A percentile compares a stretch with the other conserved stretches of the same genome.
phyloP scores from a whole-genome alignment of 2,888 invertebrate species.

The Latheticus oryzae region DNA sequence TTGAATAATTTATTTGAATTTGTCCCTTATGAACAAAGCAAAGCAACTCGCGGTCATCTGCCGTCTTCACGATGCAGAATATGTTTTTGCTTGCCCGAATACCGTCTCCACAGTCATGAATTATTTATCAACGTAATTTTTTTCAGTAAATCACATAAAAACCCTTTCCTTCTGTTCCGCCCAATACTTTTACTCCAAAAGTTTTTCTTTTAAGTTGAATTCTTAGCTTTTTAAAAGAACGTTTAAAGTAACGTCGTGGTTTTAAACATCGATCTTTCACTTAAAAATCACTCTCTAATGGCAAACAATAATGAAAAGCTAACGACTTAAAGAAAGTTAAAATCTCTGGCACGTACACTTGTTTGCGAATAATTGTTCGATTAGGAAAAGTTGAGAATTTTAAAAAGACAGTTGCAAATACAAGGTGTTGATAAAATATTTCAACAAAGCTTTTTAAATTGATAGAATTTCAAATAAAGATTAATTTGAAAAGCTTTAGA shows the following conservation, averaged over 20 bases:
- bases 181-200: conserved; percentile 16
- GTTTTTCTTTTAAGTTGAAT: conserved; percentile 27
- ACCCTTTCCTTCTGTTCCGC: conserved; percentile 43
- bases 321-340: not conserved
- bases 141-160: conserved; percentile 49
- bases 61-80: too few species aligned
- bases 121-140: conserved; percentile 55
- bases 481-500: too few species aligned
- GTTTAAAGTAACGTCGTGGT: conserved; percentile 13
- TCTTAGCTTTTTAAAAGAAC: conserved; percentile 19
- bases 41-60: conserved; percentile 50
- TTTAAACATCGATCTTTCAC: conserved; percentile 24
- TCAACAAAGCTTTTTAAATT: too few species aligned
- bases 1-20: too few species aligned
- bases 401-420: not conserved
- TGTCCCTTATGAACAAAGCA: too few species aligned
- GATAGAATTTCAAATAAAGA: too few species aligned
- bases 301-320: conserved; percentile 18
- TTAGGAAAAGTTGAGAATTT: conserved; percentile 5
- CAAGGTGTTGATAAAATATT: too few species aligned
- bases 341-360: conserved; percentile 11
- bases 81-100: too few species aligned
- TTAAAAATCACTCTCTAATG: conserved; percentile 18
- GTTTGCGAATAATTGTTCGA: conserved; percentile 17
- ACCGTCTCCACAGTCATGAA: conserved; percentile 48